A percentile compares a stretch with the other conserved stretches of the same genome.
Conservation (phyloP, 2,797 vertebrate species). For the Clarias laeviceps region DNA sequence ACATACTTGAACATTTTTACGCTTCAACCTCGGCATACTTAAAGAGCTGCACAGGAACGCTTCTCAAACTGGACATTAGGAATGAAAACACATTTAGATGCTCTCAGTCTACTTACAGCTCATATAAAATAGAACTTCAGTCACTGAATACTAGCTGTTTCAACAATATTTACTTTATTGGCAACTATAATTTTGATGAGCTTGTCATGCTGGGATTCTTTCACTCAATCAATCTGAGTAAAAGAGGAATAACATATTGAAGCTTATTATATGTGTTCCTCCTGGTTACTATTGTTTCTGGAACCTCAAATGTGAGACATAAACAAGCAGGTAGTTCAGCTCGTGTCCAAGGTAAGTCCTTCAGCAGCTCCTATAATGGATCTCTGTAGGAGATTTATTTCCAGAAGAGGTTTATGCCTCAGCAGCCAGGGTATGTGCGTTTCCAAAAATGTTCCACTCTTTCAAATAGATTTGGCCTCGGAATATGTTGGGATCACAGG, state of each 20-base stretch:
- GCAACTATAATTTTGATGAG: neutral
- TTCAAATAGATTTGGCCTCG: slow-evolving; percentile 62
- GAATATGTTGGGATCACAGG: slow-evolving; percentile 57
- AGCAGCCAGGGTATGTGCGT: slow-evolving; percentile 63
- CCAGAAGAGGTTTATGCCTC: slow-evolving; percentile 55
- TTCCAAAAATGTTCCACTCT: slow-evolving; percentile 58
- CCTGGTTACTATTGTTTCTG: slow-evolving; percentile 43
- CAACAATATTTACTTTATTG: slow-evolving; percentile 8
- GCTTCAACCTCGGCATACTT: neutral
- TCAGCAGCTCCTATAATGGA: slow-evolving; percentile 58
- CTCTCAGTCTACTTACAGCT: neutral
- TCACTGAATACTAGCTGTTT: slow-evolving; percentile 25
- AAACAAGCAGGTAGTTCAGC: slow-evolving; percentile 59
- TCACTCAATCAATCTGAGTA: slow-evolving; percentile 11
- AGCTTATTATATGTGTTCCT: slow-evolving; percentile 16
- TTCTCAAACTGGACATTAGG: neutral
- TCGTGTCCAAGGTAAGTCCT: slow-evolving; percentile 53
- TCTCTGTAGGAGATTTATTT: slow-evolving; percentile 64
- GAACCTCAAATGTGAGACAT: slow-evolving; percentile 45
- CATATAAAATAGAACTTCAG: neutral
- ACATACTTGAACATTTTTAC: slow-evolving; percentile 13
- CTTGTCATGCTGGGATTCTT: neutral
- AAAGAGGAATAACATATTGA: slow-evolving; percentile 11
- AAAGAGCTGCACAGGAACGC: slow-evolving; percentile 24
- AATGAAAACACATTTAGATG: slow-evolving; percentile 5